Evolutionary conservation across 2,113 vertebrate genomes (phyloP).

Genomic region (Columba janthina): DNA sequence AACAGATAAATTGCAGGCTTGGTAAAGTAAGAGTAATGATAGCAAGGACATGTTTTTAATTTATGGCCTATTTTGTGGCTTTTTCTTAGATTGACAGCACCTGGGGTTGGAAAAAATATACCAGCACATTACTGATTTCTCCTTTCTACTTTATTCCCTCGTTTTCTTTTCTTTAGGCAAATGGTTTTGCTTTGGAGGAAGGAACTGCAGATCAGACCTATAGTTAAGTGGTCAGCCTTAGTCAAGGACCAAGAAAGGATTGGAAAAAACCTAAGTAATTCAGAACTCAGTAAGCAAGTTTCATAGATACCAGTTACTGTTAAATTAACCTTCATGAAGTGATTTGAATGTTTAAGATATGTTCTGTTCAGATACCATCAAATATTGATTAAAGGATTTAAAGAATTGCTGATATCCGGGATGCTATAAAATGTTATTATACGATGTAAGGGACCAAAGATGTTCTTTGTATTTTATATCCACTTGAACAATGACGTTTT

Average conservation of each 20-base stretch:
- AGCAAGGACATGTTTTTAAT: not conserved
- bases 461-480: not conserved
- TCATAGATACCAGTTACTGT: not conserved
- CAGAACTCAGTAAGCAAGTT: not conserved
- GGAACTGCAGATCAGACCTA: not conserved
- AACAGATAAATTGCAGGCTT: slow-evolving; percentile 19
- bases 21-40: not conserved
- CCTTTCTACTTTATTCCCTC: not conserved
- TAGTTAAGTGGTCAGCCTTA: not conserved
- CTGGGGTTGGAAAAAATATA: not conserved
- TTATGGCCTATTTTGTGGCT: not conserved
- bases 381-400: not conserved
- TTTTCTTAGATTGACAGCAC: slow-evolving; percentile 28
- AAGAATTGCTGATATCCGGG: not conserved
- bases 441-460: not conserved
- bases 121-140: not conserved
- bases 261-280: not conserved
- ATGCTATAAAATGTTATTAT: not conserved
- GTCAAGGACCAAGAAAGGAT: not conserved
- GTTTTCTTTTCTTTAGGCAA: not conserved
- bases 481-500: not conserved
- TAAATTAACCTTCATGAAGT: not conserved
- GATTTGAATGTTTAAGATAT: not conserved
- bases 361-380: not conserved
- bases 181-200: not conserved